phyloP scores from a whole-genome alignment of 1,140 invertebrate species.

The Trachymyrmex septentrionalis region DNA sequence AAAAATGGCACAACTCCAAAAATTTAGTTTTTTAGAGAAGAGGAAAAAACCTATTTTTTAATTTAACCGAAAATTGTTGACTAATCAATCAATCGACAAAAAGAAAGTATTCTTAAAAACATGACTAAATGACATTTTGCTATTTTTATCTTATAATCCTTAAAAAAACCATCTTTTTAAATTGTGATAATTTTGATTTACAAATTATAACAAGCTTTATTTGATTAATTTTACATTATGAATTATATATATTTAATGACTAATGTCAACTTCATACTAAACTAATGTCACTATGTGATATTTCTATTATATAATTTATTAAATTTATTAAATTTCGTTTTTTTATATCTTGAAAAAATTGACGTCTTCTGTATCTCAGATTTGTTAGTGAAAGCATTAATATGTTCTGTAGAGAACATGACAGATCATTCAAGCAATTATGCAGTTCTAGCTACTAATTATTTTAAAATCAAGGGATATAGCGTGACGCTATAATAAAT shows the following conservation, averaged over 20 bases:
- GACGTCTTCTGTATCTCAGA: neutral
- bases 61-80: too few relatives aligned
- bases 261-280: neutral
- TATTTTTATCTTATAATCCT: too few relatives aligned
- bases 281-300: neutral
- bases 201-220: neutral
- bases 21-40: too few relatives aligned
- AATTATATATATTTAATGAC: neutral
- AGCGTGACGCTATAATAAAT: constrained; percentile 4
- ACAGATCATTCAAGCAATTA: constrained; percentile 36
- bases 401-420: constrained; percentile 16
- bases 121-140: too few relatives aligned
- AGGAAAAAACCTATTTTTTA: too few relatives aligned
- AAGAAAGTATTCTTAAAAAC: too few relatives aligned
- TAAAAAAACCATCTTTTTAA: too few relatives aligned
- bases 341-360: neutral
- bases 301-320: neutral
- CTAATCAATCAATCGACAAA: too few relatives aligned
- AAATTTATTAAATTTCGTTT: too few relatives aligned
- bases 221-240: neutral
- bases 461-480: constrained; percentile 1
- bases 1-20: too few relatives aligned
- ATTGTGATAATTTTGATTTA: too few relatives aligned
- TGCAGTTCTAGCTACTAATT: neutral
- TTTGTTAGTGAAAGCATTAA: constrained; percentile 28